Conservation (phyloP, 2,113 vertebrate species). For the Anoura caudifer region DNA sequence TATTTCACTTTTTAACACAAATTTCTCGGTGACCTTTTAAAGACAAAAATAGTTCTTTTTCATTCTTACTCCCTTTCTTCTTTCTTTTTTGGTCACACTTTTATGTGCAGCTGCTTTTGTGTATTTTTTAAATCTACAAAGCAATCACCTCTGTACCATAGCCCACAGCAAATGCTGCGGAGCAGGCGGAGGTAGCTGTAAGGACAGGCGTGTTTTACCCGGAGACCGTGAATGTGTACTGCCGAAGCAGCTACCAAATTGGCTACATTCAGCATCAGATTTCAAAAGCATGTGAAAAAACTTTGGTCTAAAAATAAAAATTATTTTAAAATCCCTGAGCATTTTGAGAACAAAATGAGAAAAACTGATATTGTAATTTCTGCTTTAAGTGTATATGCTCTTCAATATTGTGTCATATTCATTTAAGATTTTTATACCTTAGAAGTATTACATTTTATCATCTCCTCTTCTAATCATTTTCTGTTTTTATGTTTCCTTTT, state of each 20-base stretch:
- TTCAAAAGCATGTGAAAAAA: slow-evolving; percentile 11
- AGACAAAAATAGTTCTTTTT: slow-evolving; percentile 68
- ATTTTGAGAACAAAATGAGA: slow-evolving; percentile 28
- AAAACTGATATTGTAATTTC: not conserved
- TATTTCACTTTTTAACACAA: slow-evolving; percentile 48
- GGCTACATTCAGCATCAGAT: slow-evolving; percentile 1
- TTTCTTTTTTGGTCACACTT: slow-evolving; percentile 66
- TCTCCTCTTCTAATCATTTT: not conserved
- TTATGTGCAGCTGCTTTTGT: slow-evolving; percentile 61
- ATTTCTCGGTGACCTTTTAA: slow-evolving; percentile 62
- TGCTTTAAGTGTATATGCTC: not conserved
- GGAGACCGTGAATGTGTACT: slow-evolving; percentile 10
- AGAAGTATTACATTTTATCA: not conserved
- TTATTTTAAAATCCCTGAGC: not conserved
- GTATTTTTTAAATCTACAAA: slow-evolving; percentile 63
- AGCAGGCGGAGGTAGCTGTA: not conserved
- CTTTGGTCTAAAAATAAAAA: slow-evolving; percentile 56
- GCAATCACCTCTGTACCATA: slow-evolving; percentile 47
- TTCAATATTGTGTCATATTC: not conserved
- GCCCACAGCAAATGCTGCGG: slow-evolving; percentile 55
- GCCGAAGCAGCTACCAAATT: slow-evolving; percentile 46
- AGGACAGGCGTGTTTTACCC: slow-evolving; percentile 16
- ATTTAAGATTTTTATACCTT: not conserved
- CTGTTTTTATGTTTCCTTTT: not conserved
- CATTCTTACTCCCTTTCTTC: slow-evolving; percentile 30